A percentile compares a stretch with the other conserved stretches of the same genome.
phyloP scores from a whole-genome alignment of 2,113 vertebrate genomes.

The Gambusia affinis region DNA sequence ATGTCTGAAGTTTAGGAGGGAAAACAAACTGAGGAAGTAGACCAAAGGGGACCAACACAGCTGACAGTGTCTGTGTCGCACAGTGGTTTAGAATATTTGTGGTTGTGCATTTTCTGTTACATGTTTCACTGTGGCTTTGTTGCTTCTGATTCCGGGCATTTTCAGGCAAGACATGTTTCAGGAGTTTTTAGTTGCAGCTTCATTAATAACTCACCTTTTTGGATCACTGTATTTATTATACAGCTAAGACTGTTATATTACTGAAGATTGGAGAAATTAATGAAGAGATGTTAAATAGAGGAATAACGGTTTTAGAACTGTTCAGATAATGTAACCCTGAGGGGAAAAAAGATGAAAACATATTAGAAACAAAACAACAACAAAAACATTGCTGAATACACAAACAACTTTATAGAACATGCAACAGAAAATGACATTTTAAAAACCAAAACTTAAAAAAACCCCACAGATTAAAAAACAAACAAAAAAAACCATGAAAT shows the following conservation, averaged over 20 bases:
- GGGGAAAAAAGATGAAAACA: background rate
- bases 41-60: background rate
- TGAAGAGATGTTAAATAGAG: background rate
- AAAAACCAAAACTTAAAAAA: background rate
- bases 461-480: too few species aligned
- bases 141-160: background rate
- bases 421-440: background rate
- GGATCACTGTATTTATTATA: too few species aligned
- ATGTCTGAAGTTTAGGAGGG: conserved; percentile 1
- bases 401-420: too few species aligned
- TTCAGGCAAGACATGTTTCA: background rate
- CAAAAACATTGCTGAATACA: background rate
- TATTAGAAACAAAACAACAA: too few species aligned
- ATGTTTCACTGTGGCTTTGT: background rate
- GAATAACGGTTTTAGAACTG: background rate
- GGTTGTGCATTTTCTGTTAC: background rate
- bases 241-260: too few species aligned
- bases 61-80: background rate
- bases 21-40: conserved; percentile 31
- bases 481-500: background rate
- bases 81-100: background rate
- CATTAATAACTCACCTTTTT: background rate
- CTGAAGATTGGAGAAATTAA: too few species aligned
- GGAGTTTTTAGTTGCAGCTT: background rate
- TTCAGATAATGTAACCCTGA: background rate